Base-by-base conservation (phyloP, 2,797 vertebrate species). In the Knipowitschia caucasica region DNA sequence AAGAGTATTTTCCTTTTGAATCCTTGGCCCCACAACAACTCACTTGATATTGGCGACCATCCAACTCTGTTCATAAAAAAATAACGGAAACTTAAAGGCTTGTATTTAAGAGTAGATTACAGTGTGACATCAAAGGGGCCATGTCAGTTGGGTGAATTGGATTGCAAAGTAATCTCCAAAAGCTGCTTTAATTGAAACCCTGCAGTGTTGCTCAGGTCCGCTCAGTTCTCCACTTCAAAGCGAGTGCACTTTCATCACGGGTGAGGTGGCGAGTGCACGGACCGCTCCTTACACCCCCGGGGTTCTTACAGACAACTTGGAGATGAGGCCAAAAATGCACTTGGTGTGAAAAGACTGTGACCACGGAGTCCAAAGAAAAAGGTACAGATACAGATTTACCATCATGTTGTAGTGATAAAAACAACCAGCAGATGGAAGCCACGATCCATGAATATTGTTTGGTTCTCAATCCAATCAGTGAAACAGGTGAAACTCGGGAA, bases 201-300 rank as follows among this genome's bases (percentile, higher is more conserved):
- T 33, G 50, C 65, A 0, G 59, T 61, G 54, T 60, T 49, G 27
- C 60, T 55, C 63, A 57, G 55, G 59, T 62, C 58, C 58, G 43
- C 56, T 60, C 74, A 71, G 73, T 75, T 62, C 69, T 58, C 3
- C 27, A 71, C 78, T 82, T 82, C 70, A 80, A 78, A 82, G 77
- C 56, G 4, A 44, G 25, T 40, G 57, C 64, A 61, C 68, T 67
- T 72, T 74, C 64, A 81, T 84, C 60, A 71, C 42, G 20, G 45
- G 40, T 26, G 57, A 56, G 64, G 40, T 62, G 43, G 43, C n/a
- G n/a, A n/a, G 18, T 4, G 60, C 64, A 26, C 55, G 50, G 53
- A 3, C 12, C 2, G 30, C 17, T 63, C 54, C 51, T 62, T 35
- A 68, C 50, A 75, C 76, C 56, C 29, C 65, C 7, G 71, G 72